These are phyloP conservation scores for Delphinapterus leucas DNA, from an alignment of 2,113 vertebrate species.

Conservation along the genomic window DNA sequence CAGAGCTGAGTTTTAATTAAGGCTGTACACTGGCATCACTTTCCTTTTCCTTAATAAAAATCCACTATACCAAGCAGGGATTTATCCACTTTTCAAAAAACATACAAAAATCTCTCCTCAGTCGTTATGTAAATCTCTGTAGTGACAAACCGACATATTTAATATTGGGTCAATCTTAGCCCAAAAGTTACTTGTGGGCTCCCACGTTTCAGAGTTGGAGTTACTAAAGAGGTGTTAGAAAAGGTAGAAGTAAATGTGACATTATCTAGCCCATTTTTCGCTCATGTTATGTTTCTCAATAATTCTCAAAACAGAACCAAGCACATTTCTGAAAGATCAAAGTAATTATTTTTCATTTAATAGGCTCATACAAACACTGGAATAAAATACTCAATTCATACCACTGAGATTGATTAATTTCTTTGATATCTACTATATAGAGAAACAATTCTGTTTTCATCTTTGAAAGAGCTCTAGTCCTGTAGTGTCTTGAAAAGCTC, in stretches of 20 bases:
- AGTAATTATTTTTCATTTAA: constrained; percentile 46
- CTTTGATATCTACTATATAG: neutral
- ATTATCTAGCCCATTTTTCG: neutral
- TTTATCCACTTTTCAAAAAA: constrained; percentile 77
- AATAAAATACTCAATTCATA: constrained; percentile 33
- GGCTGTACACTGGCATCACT: constrained; percentile 67
- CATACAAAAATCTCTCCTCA: constrained; percentile 62
- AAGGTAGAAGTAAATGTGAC: neutral
- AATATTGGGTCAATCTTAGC: constrained; percentile 72
- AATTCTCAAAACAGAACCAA: neutral
- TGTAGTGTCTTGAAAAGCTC: neutral
- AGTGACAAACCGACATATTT: constrained; percentile 71
- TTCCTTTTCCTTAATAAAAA: constrained; percentile 81
- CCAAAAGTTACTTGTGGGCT: neutral
- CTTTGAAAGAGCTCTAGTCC: neutral
- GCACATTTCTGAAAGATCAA: constrained; percentile 20
- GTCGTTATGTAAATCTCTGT: constrained; percentile 68
- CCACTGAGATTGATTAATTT: constrained; percentile 17
- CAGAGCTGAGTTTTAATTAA: constrained; percentile 81
- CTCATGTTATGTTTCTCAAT: neutral
- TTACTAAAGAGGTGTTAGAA: neutral
- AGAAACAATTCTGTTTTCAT: neutral
- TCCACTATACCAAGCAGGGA: constrained; percentile 78
- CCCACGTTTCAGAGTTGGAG: neutral
- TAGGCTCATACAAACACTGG: neutral